phyloP scores from a whole-genome alignment of 2,797 vertebrate genomes.

The Rhinoraja longicauda region DNA sequence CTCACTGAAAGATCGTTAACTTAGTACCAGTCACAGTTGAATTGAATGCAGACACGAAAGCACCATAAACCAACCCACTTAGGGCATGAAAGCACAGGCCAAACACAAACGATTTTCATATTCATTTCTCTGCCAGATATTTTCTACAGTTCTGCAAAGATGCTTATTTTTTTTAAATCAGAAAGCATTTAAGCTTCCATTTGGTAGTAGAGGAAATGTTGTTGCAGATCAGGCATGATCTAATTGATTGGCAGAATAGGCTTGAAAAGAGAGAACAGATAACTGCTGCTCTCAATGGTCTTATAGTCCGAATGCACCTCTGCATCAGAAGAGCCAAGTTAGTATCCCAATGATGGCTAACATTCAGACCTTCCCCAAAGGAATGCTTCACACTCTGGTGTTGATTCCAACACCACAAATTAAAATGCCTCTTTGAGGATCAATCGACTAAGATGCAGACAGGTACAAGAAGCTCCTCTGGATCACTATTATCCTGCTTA shows the following conservation, averaged over 20 bases:
- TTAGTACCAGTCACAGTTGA: not conserved
- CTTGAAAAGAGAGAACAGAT: not conserved
- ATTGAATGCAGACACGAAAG: not conserved
- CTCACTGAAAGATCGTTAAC: not conserved
- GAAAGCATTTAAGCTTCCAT: not conserved
- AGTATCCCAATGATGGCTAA: not conserved
- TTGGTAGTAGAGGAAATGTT: not conserved
- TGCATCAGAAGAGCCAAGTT: not conserved
- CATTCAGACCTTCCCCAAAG: not conserved
- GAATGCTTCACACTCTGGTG: not conserved
- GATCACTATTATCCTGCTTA: not conserved
- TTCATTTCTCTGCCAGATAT: not conserved
- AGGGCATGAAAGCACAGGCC: not conserved
- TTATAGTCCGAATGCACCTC: not conserved
- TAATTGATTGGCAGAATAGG: not conserved
- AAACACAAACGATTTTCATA: not conserved
- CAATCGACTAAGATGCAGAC: not conserved
- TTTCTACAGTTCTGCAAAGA: not conserved
- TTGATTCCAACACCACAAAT: not conserved
- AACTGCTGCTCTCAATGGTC: not conserved
- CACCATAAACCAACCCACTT: not conserved
- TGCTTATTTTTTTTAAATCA: not conserved
- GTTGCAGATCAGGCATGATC: not conserved
- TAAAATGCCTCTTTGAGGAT: not conserved
- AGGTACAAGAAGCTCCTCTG: not conserved